A percentile compares a stretch with the other conserved stretches of the same genome.
Conservation (phyloP, 2,113 vertebrate genomes). For the Piprites chloris region DNA sequence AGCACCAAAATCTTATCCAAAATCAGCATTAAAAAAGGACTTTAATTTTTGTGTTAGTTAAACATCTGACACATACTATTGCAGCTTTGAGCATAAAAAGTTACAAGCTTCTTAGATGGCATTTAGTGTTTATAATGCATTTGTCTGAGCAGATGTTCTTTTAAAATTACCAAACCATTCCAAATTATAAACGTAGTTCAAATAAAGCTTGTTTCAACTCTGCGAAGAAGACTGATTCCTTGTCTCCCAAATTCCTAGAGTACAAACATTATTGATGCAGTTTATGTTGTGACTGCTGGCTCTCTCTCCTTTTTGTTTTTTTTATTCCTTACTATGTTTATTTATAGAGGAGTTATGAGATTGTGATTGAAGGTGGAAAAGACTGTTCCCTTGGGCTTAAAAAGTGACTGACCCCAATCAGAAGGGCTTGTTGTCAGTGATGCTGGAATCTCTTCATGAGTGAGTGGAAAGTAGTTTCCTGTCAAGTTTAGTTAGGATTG, state of each 20-base stretch:
- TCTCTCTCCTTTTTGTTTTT: neutral
- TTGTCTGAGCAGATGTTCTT: constrained; percentile 34
- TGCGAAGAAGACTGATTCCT: neutral
- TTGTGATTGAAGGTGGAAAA: constrained; percentile 42
- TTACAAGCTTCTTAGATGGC: neutral
- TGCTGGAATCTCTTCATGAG: constrained; percentile 35
- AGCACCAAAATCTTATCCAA: neutral
- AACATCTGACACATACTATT: neutral
- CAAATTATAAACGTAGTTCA: neutral
- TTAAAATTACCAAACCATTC: constrained; percentile 21
- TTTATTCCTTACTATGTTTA: constrained; percentile 13
- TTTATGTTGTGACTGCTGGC: neutral
- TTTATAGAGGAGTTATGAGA: constrained; percentile 21
- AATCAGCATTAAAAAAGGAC: neutral
- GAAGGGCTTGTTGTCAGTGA: constrained; percentile 24
- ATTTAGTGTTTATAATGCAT: constrained; percentile 27
- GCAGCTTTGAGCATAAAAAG: neutral
- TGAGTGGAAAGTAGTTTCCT: constrained; percentile 27
- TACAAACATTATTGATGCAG: neutral
- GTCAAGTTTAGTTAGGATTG: constrained; percentile 49
- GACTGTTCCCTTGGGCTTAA: constrained; percentile 29
- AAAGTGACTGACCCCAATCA: constrained; percentile 46
- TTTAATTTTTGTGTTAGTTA: constrained; percentile 1
- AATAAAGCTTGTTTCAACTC: neutral
- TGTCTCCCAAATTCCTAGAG: neutral